A percentile compares a stretch with the other conserved stretches of the same genome.
phyloP scores from a whole-genome alignment of 2,888 invertebrate genomes.

The Linyphia triangularis region DNA sequence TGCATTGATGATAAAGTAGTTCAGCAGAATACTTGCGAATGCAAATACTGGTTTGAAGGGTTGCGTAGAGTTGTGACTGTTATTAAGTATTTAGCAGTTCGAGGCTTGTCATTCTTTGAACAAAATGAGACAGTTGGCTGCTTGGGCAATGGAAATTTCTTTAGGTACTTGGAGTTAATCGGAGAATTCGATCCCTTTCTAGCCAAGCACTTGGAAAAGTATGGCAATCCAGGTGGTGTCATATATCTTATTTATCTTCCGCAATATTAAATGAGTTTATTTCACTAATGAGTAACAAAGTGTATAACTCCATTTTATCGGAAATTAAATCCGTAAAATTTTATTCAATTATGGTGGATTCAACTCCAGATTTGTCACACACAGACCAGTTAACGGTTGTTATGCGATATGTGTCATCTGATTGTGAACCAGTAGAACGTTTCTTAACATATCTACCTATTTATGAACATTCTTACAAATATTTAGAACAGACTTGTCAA shows the following conservation, averaged over 20 bases:
- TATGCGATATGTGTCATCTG: constrained; percentile 78
- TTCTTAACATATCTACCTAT: constrained; percentile 76
- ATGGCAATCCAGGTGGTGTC: constrained; percentile 78
- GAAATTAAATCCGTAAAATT: constrained; percentile 77
- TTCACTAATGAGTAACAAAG: constrained; percentile 78
- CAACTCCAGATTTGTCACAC: constrained; percentile 78
- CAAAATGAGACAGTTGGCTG: constrained; percentile 77
- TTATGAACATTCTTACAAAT: not conserved
- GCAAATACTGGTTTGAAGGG: constrained; percentile 77
- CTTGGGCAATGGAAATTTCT: constrained; percentile 78
- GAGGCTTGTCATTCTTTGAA: constrained; percentile 78
- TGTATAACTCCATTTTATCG: constrained; percentile 77
- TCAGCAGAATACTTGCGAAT: constrained; percentile 63
- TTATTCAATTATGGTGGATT: constrained; percentile 77
- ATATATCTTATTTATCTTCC: constrained; percentile 77
- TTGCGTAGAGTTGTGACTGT: constrained; percentile 77
- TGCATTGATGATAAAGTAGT: not conserved
- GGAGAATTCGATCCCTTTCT: constrained; percentile 78
- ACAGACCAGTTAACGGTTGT: constrained; percentile 78
- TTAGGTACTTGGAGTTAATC: constrained; percentile 77
- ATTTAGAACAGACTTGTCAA: constrained; percentile 23
- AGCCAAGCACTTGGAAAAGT: constrained; percentile 77
- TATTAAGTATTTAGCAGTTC: constrained; percentile 77
- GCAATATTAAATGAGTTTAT: constrained; percentile 78
- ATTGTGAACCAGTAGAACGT: constrained; percentile 76